Evolutionary conservation across 2,888 invertebrate species (phyloP).

Genomic region (Pristionchus mayeri): DNA sequence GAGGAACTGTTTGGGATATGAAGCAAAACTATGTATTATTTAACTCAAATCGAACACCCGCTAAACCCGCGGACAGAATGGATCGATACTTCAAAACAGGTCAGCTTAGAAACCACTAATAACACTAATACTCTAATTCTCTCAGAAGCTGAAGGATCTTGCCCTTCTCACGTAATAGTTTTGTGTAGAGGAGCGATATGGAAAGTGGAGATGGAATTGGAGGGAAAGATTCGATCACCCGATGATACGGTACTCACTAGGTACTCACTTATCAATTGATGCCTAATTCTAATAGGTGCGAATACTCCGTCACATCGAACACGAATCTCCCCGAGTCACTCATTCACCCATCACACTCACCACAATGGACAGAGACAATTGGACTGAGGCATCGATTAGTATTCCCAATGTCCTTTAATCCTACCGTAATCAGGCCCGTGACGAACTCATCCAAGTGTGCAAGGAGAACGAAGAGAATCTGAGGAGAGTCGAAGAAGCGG

Average conservation of each 20-base stretch:
- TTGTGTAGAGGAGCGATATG: slow-evolving; percentile 79
- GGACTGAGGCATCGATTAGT: slow-evolving; percentile 56
- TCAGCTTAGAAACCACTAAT: neutral
- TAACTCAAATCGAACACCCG: slow-evolving; percentile 78
- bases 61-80: slow-evolving; percentile 59
- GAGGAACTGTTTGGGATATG: slow-evolving; percentile 78
- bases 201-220: slow-evolving; percentile 57
- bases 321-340: slow-evolving; percentile 53
- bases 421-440: slow-evolving; percentile 15
- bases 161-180: slow-evolving; percentile 46
- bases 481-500: slow-evolving; percentile 41
- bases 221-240: slow-evolving; percentile 46
- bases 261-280: neutral
- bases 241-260: slow-evolving; percentile 47
- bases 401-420: neutral
- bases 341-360: slow-evolving; percentile 58
- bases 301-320: slow-evolving; percentile 54
- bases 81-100: slow-evolving; percentile 65
- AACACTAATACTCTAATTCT: neutral
- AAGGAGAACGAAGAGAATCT: slow-evolving; percentile 42
- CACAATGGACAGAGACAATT: slow-evolving; percentile 58
- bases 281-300: slow-evolving; percentile 40
- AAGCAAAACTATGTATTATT: slow-evolving; percentile 80
- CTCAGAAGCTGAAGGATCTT: slow-evolving; percentile 44
- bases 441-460: slow-evolving; percentile 4